Evolutionary conservation across 2,888 invertebrate species (phyloP).

Genomic region (Amphipoea oculea): DNA sequence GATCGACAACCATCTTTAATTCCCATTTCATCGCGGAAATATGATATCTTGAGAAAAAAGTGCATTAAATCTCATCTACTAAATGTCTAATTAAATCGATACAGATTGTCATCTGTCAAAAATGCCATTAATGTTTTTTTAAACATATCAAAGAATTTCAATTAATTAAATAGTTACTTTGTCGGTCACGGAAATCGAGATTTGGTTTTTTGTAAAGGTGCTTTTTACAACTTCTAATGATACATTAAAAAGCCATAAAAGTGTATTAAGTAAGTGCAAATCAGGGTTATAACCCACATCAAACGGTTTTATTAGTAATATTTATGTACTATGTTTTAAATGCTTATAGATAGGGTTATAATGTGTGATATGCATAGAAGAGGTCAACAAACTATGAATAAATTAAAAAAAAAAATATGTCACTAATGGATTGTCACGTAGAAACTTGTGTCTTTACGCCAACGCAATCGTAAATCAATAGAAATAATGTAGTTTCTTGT

Average conservation of each 20-base stretch:
- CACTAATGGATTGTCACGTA: conserved; percentile 11
- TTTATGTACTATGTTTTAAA: conserved; percentile 41
- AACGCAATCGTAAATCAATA: neutral
- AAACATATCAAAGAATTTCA: conserved; percentile 32
- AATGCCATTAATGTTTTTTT: conserved; percentile 30
- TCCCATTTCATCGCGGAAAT: conserved; percentile 41
- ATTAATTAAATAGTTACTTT: conserved; percentile 56
- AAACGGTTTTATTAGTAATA: conserved; percentile 49
- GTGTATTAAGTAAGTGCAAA: conserved; percentile 59
- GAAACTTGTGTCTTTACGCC: neutral
- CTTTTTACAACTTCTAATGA: conserved; percentile 53
- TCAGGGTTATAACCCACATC: conserved; percentile 43
- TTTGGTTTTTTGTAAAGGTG: conserved; percentile 43
- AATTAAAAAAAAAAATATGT: conserved; percentile 26
- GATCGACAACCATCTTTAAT: conserved; percentile 20
- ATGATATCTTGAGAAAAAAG: conserved; percentile 47
- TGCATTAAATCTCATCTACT: conserved; percentile 34
- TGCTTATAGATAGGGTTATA: conserved; percentile 30
- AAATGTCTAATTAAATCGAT: conserved; percentile 33
- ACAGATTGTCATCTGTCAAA: conserved; percentile 47
- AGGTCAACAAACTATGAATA: conserved; percentile 25
- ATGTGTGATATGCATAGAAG: conserved; percentile 35
- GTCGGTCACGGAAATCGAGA: conserved; percentile 42
- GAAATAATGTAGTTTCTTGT: neutral
- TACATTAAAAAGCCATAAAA: conserved; percentile 62